phyloP scores from a whole-genome alignment of 2,888 invertebrate genomes.

The Ctena decussata region DNA sequence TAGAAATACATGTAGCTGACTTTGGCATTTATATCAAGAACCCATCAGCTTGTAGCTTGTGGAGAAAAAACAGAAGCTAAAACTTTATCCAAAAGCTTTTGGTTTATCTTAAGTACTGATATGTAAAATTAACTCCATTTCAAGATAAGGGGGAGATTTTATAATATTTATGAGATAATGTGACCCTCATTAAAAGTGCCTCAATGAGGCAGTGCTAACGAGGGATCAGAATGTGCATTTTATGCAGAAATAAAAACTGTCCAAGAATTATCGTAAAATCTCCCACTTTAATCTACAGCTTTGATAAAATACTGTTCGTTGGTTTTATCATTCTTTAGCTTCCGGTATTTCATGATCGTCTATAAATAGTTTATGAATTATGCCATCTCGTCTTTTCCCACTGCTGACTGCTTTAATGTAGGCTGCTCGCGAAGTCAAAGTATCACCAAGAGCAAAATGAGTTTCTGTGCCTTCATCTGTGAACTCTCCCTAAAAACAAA shows the following conservation, averaged over 20 bases:
- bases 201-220: background rate
- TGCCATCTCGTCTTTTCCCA: constrained; percentile 89
- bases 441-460: constrained; percentile 90
- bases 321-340: constrained; percentile 62
- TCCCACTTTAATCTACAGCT: background rate
- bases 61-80: too few species aligned
- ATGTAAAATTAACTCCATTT: too few species aligned
- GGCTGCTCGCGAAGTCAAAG: constrained; percentile 84
- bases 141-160: too few species aligned
- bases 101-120: too few species aligned
- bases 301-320: background rate
- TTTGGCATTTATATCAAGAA: too few species aligned
- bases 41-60: too few species aligned
- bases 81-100: too few species aligned
- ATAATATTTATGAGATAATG: too few species aligned
- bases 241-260: background rate
- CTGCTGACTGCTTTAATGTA: constrained; percentile 89
- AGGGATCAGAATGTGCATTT: background rate
- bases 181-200: background rate
- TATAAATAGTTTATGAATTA: constrained; percentile 89
- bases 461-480: constrained; percentile 95
- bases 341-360: constrained; percentile 86
- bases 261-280: background rate
- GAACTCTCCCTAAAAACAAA: constrained; percentile 91
- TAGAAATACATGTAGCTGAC: too few species aligned